Conservation (phyloP, 2,888 invertebrate genomes). For the Unio pictorum region DNA sequence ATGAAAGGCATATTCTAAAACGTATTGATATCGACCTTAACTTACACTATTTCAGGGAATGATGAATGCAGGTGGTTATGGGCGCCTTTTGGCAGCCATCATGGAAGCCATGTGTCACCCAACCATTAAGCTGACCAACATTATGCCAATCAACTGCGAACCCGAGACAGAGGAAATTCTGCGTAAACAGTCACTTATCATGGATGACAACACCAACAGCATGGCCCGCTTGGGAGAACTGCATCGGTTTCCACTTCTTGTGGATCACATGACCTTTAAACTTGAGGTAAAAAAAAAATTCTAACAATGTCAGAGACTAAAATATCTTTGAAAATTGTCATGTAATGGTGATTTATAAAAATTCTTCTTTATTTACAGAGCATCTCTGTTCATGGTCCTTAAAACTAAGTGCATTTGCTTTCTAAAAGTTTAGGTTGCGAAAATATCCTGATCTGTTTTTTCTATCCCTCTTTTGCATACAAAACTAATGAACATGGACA, state of each 20-base stretch:
- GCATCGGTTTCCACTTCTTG: constrained; percentile 82
- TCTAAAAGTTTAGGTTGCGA: neutral
- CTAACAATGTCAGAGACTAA: neutral
- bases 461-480: neutral
- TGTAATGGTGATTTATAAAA: too few species aligned
- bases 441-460: neutral
- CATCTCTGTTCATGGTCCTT: too few species aligned
- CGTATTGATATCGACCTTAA: too few species aligned
- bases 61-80: constrained; percentile 69
- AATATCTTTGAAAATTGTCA: too few species aligned
- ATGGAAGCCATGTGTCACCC: constrained; percentile 89
- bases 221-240: constrained; percentile 78
- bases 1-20: too few species aligned
- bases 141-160: constrained; percentile 80
- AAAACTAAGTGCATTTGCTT: too few species aligned
- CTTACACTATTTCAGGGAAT: constrained; percentile 13
- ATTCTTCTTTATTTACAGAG: too few species aligned
- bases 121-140: constrained; percentile 81
- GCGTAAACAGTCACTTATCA: constrained; percentile 59
- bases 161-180: constrained; percentile 67
- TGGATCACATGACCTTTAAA: constrained; percentile 84
- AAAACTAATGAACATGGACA: neutral
- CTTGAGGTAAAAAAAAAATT: constrained; percentile 71
- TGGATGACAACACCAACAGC: constrained; percentile 71
- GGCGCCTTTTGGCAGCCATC: constrained; percentile 83